Evolutionary conservation across 30 jellyfish, hydroid and myxozoan species (phyloP), one percentile per base, ranked within the genome.

Genomic region (Hydractinia symbiolongicarpus): DNA sequence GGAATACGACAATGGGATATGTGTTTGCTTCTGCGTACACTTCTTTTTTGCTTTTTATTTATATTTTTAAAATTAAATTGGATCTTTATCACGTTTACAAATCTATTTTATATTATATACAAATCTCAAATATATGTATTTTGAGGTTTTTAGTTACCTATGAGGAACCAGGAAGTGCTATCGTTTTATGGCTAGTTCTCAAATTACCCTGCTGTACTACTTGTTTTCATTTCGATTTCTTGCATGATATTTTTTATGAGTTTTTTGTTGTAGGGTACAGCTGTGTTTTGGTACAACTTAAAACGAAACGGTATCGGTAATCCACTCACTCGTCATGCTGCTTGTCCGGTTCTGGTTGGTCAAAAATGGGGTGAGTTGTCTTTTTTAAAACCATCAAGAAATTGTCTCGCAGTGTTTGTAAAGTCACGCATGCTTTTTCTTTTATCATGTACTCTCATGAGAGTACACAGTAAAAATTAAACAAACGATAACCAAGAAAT

Each of bases 311-410:
- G 98, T 8, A 81, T 52, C 9, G 98, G 98, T 4, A 85, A 87
- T 71, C 83, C 54, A 40, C 20, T 68, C 10, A 91, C 98, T 4
- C 82, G 98, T 55, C 98, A 91, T 67, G 98, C 98, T 58, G 98
- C 98, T 11, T 91, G 98, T 74, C 98, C 98, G 8, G 98, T 91
- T 4, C 73, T 91, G 15, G 96, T 94, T 44, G 98, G 98, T 51
- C 84, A 89, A 13, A 91, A 91, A 83, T 91, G 98, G 98, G 98
- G 98, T 91, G 64, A 69, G 88, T 16, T 10, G 84, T 55, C 40
- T 3, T 11, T 15, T 10, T 14, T n/a, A 20, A 15, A 68, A 1
- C 55, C 77, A 16, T 40, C 76, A 15, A 1, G 3, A 15, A 40
- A 16, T 73, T 3, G 11, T 76, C 51, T 1, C 16, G 21, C 76